Conservation (phyloP, 2,888 invertebrate species). For the Sesia apiformis region DNA sequence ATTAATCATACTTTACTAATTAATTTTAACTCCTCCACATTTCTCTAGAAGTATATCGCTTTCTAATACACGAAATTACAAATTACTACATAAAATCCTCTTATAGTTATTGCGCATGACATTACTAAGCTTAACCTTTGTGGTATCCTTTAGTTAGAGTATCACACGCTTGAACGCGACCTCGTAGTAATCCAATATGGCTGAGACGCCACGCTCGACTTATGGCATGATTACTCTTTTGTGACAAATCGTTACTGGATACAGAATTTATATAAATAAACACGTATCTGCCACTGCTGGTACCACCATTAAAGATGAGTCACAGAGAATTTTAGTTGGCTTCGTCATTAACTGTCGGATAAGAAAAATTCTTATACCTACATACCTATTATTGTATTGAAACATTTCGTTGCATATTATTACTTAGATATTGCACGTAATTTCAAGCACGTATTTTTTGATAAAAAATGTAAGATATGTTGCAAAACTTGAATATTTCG, state of each 20-base stretch:
- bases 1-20: too few species aligned
- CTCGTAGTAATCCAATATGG: slow-evolving; percentile 64
- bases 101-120: slow-evolving; percentile 33
- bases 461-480: too few species aligned
- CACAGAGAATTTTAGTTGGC: not conserved
- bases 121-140: slow-evolving; percentile 55
- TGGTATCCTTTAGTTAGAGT: slow-evolving; percentile 51
- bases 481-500: too few species aligned
- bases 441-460: too few species aligned
- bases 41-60: too few species aligned
- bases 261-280: not conserved
- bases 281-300: not conserved
- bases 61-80: too few species aligned
- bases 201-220: slow-evolving; percentile 49
- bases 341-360: not conserved
- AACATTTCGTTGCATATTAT: too few species aligned
- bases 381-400: too few species aligned
- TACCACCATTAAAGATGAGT: not conserved
- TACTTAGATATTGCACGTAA: too few species aligned
- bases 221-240: slow-evolving; percentile 42
- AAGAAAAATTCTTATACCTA: not conserved
- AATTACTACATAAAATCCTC: slow-evolving; percentile 4
- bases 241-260: slow-evolving; percentile 20
- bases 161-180: slow-evolving; percentile 51
- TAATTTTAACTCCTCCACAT: too few species aligned